Evolutionary conservation across 2,888 invertebrate species (phyloP), one percentile per base, ranked within the genome.

Genomic region (Epiblema foenella): DNA sequence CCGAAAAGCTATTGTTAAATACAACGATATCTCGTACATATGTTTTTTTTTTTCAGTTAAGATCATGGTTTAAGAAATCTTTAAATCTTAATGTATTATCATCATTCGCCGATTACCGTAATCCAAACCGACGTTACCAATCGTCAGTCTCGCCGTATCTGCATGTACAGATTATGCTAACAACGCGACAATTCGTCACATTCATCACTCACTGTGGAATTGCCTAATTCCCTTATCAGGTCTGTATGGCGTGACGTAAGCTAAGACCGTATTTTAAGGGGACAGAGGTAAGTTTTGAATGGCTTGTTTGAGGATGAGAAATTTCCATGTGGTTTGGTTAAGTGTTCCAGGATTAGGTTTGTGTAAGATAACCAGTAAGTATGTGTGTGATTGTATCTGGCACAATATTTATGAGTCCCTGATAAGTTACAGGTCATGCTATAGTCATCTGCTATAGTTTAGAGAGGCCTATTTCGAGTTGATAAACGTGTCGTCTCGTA

Each of bases 161-260:
- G 64, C 66, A 67, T 74, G 73, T 74, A 78, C 73, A 79, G 79
- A 80, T 84, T 86, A 89, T 89, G 87, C 85, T 86, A 89, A 89
- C 85, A 79, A 39, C 65, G 54, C 64, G 63, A 73, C 70, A 76
- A 82, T 83, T 84, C 89, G n/a, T 46, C 46, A 46, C 46, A 60
- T 46, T 60, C 60, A 88, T 88, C 85, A 86, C 83, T 89, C 89
- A 89, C 81, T 81, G 80, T 82, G 79, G 84, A 85, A 88, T 87
- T 86, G 85, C 83, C 80, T 68, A 64, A 72, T 72, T 76, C 79
- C 77, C 86, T 88, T 87, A 88, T 89, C 88, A 81, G 77, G 79
- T 76, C 42, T 72, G 66, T 64, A 64, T 68, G 52, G 60, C 65
- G 71, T 81, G 78, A 74, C 85, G 82, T 82, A 76, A 82, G 81